Conservation (phyloP, 2,113 vertebrate genomes). For the Boleophthalmus pectinirostris region DNA sequence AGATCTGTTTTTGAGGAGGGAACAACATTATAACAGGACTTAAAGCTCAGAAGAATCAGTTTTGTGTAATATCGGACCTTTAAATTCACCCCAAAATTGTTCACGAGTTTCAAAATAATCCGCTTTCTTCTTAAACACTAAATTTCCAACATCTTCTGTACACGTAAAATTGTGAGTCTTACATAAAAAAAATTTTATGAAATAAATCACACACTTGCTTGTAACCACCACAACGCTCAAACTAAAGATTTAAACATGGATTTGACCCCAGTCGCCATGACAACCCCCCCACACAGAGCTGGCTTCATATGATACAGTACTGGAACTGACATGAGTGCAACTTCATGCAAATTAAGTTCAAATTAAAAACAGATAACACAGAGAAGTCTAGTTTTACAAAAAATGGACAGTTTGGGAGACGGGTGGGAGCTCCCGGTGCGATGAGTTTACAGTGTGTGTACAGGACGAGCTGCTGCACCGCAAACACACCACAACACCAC, state of each 20-base stretch:
- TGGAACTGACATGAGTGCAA: slow-evolving; percentile 64
- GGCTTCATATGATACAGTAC: slow-evolving; percentile 51
- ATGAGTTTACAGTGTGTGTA: slow-evolving; percentile 62
- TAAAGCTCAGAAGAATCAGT: no score
- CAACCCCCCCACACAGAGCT: slow-evolving; percentile 47
- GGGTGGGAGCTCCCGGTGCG: slow-evolving; percentile 40
- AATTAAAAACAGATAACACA: slow-evolving; percentile 27
- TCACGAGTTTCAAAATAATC: no score
- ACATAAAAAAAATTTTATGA: not conserved
- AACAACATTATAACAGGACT: no score
- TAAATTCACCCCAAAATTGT: no score
- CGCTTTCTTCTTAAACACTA: no score
- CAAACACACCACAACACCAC: not conserved
- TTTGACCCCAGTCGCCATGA: slow-evolving; percentile 32
- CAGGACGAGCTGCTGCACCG: slow-evolving; percentile 52
- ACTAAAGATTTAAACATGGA: slow-evolving; percentile 37
- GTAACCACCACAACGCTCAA: slow-evolving; percentile 48
- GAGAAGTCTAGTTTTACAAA: slow-evolving; percentile 61
- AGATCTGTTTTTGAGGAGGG: no score
- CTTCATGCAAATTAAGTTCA: slow-evolving; percentile 63
- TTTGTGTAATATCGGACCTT: no score
- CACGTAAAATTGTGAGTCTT: no score
- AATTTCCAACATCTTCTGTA: no score
- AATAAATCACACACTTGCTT: slow-evolving; percentile 1
- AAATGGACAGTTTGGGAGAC: slow-evolving; percentile 53